Evolutionary conservation across 37 sponge, comb jelly and placozoan species (phyloP).

Genomic region (Haliclona indistincta): DNA sequence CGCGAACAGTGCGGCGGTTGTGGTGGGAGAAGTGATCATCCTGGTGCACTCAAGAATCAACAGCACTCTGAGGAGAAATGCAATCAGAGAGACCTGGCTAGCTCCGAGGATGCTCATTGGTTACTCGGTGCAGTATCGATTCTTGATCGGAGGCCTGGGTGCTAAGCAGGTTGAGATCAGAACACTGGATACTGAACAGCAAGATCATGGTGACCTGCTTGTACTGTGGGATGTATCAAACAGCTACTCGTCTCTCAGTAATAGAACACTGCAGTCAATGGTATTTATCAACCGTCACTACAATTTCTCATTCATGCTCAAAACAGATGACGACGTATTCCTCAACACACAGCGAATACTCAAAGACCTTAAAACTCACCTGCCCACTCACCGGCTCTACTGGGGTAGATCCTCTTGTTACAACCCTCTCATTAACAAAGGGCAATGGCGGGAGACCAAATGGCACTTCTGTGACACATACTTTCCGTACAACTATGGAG

Average conservation of each 20-base stretch:
- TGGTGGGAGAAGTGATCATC: too few species aligned
- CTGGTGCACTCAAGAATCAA: conserved; percentile 31
- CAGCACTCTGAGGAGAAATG: neutral
- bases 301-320: conserved; percentile 37
- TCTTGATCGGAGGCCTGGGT: neutral
- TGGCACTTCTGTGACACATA: conserved; percentile 53
- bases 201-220: conserved; percentile 4
- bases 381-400: conserved; percentile 21
- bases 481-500: conserved; percentile 55
- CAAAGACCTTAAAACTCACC: neutral
- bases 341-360: conserved; percentile 1
- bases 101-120: conserved; percentile 1
- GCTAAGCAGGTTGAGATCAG: neutral
- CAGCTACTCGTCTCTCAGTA: neutral
- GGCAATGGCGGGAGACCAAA: conserved; percentile 33
- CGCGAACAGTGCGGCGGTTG: too few species aligned
- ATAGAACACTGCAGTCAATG: neutral
- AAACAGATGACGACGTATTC: conserved; percentile 69
- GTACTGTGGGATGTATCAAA: conserved; percentile 4
- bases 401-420: conserved; percentile 52
- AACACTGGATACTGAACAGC: neutral
- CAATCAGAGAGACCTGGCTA: conserved; percentile 50
- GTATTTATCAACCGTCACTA: neutral
- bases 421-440: neutral
- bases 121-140: neutral